Evolutionary conservation across 2,797 vertebrate genomes (phyloP).

Genomic region (Meda fulgida): DNA sequence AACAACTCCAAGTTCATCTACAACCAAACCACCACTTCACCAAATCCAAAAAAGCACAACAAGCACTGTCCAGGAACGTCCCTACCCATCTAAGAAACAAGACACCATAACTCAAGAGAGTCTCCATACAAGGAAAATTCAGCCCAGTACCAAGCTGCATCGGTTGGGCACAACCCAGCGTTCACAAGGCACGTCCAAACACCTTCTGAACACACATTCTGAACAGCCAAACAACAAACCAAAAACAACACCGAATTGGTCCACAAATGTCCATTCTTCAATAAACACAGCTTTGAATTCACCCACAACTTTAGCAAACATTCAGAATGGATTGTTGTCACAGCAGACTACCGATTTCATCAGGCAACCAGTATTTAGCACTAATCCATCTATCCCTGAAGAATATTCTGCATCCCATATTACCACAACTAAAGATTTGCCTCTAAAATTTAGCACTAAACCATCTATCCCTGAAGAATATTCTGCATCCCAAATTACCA

Average conservation of each 20-base stretch:
- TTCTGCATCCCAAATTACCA: not conserved
- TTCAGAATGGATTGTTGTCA: not conserved
- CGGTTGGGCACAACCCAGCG: conserved; percentile 47
- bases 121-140: conserved; percentile 41
- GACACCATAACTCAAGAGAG: conserved; percentile 18
- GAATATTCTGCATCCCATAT: not conserved
- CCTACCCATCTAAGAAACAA: not conserved
- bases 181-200: conserved; percentile 21
- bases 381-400: not conserved
- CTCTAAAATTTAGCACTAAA: not conserved
- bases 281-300: conserved; percentile 3
- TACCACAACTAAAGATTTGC: not conserved
- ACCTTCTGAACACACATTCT: conserved; percentile 1
- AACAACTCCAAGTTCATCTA: conserved; percentile 11
- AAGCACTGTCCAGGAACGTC: conserved; percentile 33
- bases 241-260: not conserved
- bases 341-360: not conserved
- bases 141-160: conserved; percentile 36
- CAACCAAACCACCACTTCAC: conserved; percentile 10
- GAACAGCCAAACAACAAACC: conserved; percentile 18
- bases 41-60: not conserved
- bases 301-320: conserved; percentile 8
- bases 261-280: not conserved
- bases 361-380: conserved; percentile 12
- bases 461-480: not conserved